phyloP scores from a whole-genome alignment of 2,888 invertebrate genomes.

The Nymphalis c-album region DNA sequence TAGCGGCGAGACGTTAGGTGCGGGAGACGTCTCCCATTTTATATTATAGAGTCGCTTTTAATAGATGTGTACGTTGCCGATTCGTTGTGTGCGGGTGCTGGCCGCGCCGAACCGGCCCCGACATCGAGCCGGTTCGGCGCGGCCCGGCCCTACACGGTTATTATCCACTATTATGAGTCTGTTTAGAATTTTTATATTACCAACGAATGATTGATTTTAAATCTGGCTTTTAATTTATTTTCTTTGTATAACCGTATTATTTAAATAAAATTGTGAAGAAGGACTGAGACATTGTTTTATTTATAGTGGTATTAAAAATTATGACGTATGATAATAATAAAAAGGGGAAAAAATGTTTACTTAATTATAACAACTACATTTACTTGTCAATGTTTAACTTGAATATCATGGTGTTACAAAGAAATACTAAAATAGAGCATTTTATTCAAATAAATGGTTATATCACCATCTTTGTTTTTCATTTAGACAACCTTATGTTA shows the following conservation, averaged over 20 bases:
- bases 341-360: slow-evolving; percentile 55
- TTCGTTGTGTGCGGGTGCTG: slow-evolving; percentile 28
- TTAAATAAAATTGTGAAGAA: slow-evolving; percentile 76
- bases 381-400: slow-evolving; percentile 71
- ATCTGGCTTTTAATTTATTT: slow-evolving; percentile 80
- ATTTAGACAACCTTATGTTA: slow-evolving; percentile 11
- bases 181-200: slow-evolving; percentile 81
- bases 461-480: slow-evolving; percentile 61
- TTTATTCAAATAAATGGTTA: slow-evolving; percentile 80
- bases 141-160: slow-evolving; percentile 49
- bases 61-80: slow-evolving; percentile 51
- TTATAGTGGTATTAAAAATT: slow-evolving; percentile 64
- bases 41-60: slow-evolving; percentile 79
- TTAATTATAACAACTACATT: slow-evolving; percentile 68
- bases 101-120: slow-evolving; percentile 10
- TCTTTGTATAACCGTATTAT: slow-evolving; percentile 81
- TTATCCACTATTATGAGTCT: slow-evolving; percentile 76
- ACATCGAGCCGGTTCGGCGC: slow-evolving; percentile 31
- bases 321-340: slow-evolving; percentile 56
- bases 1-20: slow-evolving; percentile 72
- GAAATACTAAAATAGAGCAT: slow-evolving; percentile 77
- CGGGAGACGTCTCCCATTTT: slow-evolving; percentile 74
- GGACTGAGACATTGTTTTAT: slow-evolving; percentile 79
- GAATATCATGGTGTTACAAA: slow-evolving; percentile 79
- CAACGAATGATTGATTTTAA: slow-evolving; percentile 78